Conservation (phyloP, 2,797 vertebrate genomes). For the Cetoscarus ocellatus region DNA sequence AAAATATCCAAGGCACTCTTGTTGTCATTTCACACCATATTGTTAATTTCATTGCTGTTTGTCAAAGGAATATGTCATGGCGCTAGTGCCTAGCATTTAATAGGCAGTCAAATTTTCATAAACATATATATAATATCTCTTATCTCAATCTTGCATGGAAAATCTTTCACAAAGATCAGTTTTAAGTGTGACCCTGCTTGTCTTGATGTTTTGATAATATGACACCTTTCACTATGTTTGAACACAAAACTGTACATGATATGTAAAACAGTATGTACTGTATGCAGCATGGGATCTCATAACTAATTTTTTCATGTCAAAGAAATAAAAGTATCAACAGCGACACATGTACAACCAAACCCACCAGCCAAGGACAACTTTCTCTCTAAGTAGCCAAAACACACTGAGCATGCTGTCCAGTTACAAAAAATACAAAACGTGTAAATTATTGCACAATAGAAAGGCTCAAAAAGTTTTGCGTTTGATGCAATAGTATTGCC, state of each 20-base stretch:
- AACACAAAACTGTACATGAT: slow-evolving; percentile 97
- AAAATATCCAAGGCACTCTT: slow-evolving; percentile 97
- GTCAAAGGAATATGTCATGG: slow-evolving; percentile 87
- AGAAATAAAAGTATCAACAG: slow-evolving; percentile 90
- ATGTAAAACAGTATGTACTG: slow-evolving; percentile 95
- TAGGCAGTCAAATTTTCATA: slow-evolving; percentile 80
- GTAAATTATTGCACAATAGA: slow-evolving; percentile 99
- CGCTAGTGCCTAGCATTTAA: slow-evolving; percentile 80
- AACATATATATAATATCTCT: slow-evolving; percentile 69
- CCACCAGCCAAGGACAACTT: slow-evolving; percentile 92
- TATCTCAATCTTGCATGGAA: slow-evolving; percentile 81
- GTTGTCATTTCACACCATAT: slow-evolving; percentile 88
- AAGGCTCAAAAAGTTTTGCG: slow-evolving; percentile 98
- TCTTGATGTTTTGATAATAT: slow-evolving; percentile 89
- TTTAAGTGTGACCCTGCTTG: slow-evolving; percentile 88
- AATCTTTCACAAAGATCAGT: slow-evolving; percentile 83
- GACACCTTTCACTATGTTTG: slow-evolving; percentile 87
- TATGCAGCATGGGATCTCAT: slow-evolving; percentile 91
- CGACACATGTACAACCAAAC: slow-evolving; percentile 92
- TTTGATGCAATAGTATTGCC: slow-evolving; percentile 96
- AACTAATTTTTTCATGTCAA: slow-evolving; percentile 66
- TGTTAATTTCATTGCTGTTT: slow-evolving; percentile 85
- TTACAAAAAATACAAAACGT: slow-evolving; percentile 97
- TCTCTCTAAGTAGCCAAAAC: slow-evolving; percentile 93
- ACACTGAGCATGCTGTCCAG: slow-evolving; percentile 98